phyloP scores from a whole-genome alignment of 2,797 vertebrate species.

The Mormyrops boulengeri region DNA sequence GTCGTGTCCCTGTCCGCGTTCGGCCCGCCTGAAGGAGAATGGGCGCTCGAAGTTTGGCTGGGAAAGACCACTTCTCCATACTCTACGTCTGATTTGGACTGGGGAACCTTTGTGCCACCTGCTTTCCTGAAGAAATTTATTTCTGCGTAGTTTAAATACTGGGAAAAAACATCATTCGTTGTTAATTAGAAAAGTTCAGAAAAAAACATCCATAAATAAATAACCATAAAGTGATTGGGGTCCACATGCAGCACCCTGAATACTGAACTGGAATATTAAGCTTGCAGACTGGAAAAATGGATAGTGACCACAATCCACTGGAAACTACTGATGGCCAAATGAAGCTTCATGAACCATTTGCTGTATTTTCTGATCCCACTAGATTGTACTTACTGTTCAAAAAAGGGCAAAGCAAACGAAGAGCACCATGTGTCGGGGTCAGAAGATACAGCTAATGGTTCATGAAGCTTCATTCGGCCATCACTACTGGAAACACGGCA shows the following conservation, averaged over 20 bases:
- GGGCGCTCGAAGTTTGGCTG: not conserved
- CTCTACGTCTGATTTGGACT: no score
- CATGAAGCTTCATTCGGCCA: not conserved
- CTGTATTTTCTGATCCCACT: not conserved
- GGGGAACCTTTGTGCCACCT: not conserved
- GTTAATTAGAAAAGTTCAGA: not conserved
- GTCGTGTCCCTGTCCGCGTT: not conserved
- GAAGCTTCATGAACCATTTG: not conserved
- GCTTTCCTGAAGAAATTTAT: not conserved
- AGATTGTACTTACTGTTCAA: not conserved
- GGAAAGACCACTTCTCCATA: not conserved
- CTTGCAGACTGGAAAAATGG: not conserved
- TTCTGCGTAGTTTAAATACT: not conserved
- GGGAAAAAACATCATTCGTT: not conserved
- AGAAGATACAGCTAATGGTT: not conserved
- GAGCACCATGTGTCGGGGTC: not conserved
- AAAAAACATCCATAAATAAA: not conserved
- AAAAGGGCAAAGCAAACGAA: not conserved
- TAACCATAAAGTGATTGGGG: not conserved
- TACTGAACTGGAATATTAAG: not conserved
- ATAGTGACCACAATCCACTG: not conserved
- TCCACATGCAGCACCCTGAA: not conserved
- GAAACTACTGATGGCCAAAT: not conserved
- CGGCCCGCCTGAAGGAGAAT: not conserved
- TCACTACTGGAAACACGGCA: not conserved